Conservation (phyloP, 2,113 vertebrate genomes). For the Girardinichthys multiradiatus region DNA sequence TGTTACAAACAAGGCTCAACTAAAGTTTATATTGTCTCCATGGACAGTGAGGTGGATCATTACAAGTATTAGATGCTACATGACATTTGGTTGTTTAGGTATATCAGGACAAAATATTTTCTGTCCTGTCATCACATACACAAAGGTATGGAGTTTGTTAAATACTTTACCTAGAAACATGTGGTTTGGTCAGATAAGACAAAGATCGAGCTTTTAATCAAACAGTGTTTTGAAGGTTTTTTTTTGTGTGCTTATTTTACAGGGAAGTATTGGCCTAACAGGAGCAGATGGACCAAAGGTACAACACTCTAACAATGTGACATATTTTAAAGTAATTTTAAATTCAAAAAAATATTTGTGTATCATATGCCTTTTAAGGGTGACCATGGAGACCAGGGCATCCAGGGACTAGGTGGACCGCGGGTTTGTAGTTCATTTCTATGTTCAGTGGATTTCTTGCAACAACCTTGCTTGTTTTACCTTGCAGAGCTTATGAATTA, state of each 20-base stretch:
- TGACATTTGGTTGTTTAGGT: too few relatives aligned
- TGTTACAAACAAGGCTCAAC: too few relatives aligned
- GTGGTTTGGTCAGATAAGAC: too few relatives aligned
- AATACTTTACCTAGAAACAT: too few relatives aligned
- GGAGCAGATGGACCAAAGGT: conserved; percentile 85
- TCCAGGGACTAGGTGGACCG: conserved; percentile 73
- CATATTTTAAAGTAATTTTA: not conserved
- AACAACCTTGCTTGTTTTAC: conserved; percentile 25
- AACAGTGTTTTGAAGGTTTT: conserved; percentile 4
- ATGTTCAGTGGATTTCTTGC: conserved; percentile 5
- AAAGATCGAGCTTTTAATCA: too few relatives aligned
- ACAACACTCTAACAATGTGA: conserved; percentile 1
- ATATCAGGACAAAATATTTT: too few relatives aligned
- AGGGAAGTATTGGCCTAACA: conserved; percentile 82
- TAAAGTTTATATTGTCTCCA: too few relatives aligned
- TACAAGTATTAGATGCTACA: too few relatives aligned
- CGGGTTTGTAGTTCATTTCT: conserved; percentile 69
- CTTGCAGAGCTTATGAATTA: conserved; percentile 17
- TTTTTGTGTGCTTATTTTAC: conserved; percentile 50
- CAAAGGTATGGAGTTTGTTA: too few relatives aligned
- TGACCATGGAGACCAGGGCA: conserved; percentile 75
- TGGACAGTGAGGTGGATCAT: too few relatives aligned
- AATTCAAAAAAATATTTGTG: not conserved
- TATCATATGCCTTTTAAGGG: conserved; percentile 72
- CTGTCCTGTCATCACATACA: too few relatives aligned